Conservation (phyloP, 2,888 invertebrate genomes). For the Cylloceria caligata region DNA sequence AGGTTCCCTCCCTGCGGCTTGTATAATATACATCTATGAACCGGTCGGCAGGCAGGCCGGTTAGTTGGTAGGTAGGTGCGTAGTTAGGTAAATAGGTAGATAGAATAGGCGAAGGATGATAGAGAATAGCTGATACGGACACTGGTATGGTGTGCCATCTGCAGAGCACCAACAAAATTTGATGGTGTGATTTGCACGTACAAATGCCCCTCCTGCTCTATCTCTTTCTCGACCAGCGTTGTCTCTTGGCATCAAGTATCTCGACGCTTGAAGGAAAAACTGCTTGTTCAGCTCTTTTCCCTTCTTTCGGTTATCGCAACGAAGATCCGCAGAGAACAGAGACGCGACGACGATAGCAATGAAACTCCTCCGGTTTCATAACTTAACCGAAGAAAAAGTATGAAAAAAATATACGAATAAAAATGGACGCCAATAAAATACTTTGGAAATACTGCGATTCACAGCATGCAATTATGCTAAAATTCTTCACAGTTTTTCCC, state of each 20-base stretch:
- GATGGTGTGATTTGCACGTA: constrained; percentile 68
- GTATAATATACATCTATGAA: too few relatives aligned
- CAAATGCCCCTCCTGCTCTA: constrained; percentile 52
- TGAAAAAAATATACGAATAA: constrained; percentile 32
- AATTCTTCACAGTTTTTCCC: constrained; percentile 2
- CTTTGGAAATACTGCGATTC: constrained; percentile 47
- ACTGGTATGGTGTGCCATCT: constrained; percentile 52
- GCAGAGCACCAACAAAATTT: constrained; percentile 68
- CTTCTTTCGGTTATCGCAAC: constrained; percentile 41
- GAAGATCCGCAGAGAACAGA: constrained; percentile 3
- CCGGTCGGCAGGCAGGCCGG: too few relatives aligned
- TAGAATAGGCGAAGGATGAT: constrained; percentile 33
- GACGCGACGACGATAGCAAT: constrained; percentile 17
- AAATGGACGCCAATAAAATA: constrained; percentile 45
- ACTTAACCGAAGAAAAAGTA: constrained; percentile 44
- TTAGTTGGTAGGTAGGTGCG: too few relatives aligned
- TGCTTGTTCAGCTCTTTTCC: constrained; percentile 52
- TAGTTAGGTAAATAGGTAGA: constrained; percentile 43
- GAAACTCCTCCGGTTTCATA: constrained; percentile 49
- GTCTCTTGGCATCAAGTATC: constrained; percentile 44
- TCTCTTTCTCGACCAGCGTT: neutral
- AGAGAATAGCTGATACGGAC: constrained; percentile 30
- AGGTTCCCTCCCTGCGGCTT: too few relatives aligned
- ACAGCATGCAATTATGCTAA: constrained; percentile 15
- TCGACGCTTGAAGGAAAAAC: constrained; percentile 43